Evolutionary conservation across 2,888 invertebrate genomes (phyloP).

Genomic region (Horisme vitalbata): DNA sequence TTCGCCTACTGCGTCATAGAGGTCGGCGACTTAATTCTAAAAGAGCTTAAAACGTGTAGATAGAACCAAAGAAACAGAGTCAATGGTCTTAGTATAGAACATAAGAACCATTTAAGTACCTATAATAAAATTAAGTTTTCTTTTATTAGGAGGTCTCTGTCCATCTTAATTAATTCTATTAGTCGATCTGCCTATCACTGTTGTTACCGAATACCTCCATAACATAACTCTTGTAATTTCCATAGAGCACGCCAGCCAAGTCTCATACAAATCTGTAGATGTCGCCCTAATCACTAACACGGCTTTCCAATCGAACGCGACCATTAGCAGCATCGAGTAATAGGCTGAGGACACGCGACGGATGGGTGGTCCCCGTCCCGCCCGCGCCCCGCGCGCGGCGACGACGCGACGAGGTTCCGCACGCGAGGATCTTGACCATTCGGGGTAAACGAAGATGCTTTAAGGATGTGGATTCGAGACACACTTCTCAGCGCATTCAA

Average conservation of each 20-base stretch:
- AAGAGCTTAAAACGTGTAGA: no score
- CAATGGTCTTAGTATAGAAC: no score
- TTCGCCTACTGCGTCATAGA: no score
- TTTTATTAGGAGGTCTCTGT: background rate
- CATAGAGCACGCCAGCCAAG: background rate
- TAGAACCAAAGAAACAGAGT: no score
- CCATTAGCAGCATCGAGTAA: conserved; percentile 23
- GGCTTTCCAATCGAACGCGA: conserved; percentile 13
- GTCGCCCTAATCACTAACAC: conserved; percentile 18
- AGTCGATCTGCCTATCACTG: background rate
- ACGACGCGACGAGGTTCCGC: conserved; percentile 1
- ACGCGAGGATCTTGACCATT: no score
- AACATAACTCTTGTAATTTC: conserved; percentile 17
- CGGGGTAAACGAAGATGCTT: no score
- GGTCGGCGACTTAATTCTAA: no score
- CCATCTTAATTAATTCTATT: conserved; percentile 1
- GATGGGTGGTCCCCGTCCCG: conserved; percentile 27
- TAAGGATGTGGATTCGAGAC: no score
- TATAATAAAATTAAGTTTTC: no score
- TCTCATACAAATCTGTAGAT: conserved; percentile 10
- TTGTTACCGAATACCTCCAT: conserved; percentile 1
- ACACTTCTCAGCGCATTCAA: no score
- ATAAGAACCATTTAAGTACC: no score
- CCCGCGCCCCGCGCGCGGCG: background rate
- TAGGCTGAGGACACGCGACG: conserved; percentile 26